Evolutionary conservation across 2,113 vertebrate species (phyloP).

Genomic region (Anser brachyrhynchus): DNA sequence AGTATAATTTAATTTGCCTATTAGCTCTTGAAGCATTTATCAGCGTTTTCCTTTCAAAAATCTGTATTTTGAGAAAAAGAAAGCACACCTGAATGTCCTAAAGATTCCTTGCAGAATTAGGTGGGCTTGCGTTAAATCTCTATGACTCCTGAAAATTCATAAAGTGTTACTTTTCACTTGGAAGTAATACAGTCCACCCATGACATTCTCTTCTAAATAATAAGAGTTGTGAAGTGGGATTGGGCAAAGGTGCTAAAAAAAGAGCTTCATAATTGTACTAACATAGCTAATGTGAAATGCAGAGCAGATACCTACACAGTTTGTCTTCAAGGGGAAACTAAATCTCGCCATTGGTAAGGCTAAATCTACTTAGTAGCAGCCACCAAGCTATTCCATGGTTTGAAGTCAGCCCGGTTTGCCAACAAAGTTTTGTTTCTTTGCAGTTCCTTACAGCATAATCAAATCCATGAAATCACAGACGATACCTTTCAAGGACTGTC

Average conservation of each 20-base stretch:
- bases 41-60: background rate
- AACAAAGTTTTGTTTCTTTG: background rate
- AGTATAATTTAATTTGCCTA: background rate
- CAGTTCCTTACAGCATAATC: slow-evolving; percentile 94
- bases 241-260: background rate
- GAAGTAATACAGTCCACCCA: background rate
- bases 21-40: background rate
- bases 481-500: slow-evolving; percentile 88
- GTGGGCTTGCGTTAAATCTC: background rate
- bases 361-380: background rate
- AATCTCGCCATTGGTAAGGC: background rate
- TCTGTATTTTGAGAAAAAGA: background rate
- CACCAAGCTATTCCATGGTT: background rate
- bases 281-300: background rate
- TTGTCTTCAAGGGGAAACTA: background rate
- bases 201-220: background rate
- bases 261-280: background rate
- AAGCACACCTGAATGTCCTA: background rate
- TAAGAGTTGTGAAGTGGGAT: background rate
- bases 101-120: background rate
- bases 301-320: background rate
- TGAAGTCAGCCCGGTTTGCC: background rate
- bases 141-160: background rate
- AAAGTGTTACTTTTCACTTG: background rate
- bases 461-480: slow-evolving; percentile 84